A percentile compares a stretch with the other conserved stretches of the same genome.
These are phyloP conservation scores for Cyphotilapia sp. DNA, from an alignment of 2,113 vertebrate genomes.

Conservation along the genomic window DNA sequence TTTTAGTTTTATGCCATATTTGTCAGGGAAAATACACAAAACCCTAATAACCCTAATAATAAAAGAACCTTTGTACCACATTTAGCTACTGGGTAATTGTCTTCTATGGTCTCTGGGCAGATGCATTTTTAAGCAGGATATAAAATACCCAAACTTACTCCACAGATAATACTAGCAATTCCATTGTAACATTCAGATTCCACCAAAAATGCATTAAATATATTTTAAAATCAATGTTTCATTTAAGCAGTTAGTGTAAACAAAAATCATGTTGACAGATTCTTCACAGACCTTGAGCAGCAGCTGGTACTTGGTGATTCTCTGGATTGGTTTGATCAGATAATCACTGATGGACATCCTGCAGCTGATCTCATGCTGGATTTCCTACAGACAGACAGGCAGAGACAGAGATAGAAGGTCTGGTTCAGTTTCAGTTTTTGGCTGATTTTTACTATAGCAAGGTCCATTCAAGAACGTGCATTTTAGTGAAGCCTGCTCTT, in stretches of 20 bases:
- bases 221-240: not conserved
- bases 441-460: not conserved
- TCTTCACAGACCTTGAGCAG: constrained; percentile 83
- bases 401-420: not conserved
- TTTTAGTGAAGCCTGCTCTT: not conserved
- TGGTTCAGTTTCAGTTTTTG: not conserved
- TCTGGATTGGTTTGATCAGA: constrained; percentile 97
- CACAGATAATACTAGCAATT: not conserved
- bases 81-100: not conserved
- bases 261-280: not conserved
- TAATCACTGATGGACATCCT: constrained; percentile 93
- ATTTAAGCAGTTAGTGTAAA: not conserved
- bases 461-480: not conserved
- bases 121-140: not conserved
- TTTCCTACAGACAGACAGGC: constrained; percentile 70
- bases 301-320: constrained; percentile 97
- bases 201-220: not conserved
- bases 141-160: not conserved
- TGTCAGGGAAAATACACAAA: not conserved
- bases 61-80: not conserved
- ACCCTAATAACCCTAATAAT: not conserved
- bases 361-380: constrained; percentile 91
- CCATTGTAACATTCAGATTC: not conserved
- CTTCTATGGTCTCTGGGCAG: not conserved
- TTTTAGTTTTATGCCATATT: not conserved